Conservation (phyloP, 2,113 vertebrate species). For the Sinosuthora webbiana region DNA sequence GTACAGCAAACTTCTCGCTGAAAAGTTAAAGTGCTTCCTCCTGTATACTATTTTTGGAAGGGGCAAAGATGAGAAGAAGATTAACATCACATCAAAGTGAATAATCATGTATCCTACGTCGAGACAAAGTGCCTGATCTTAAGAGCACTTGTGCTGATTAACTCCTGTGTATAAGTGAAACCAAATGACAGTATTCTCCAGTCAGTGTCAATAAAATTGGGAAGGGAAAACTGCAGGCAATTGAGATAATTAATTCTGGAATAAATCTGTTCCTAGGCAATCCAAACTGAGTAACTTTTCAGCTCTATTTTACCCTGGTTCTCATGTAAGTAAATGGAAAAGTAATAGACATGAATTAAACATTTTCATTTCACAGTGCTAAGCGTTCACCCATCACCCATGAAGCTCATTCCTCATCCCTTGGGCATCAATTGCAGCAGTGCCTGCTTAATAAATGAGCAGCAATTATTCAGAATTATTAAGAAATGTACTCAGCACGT, state of each 20-base stretch:
- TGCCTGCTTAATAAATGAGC: not conserved
- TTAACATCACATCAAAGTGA: not conserved
- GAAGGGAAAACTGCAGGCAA: not conserved
- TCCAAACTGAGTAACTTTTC: not conserved
- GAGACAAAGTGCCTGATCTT: not conserved
- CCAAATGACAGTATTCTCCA: not conserved
- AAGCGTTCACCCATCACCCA: not conserved
- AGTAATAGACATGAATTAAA: constrained; percentile 10
- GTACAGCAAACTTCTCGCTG: not conserved
- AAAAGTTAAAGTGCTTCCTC: not conserved
- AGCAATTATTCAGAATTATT: not conserved
- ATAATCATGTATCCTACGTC: not conserved
- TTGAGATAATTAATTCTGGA: not conserved
- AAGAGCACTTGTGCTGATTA: constrained; percentile 19
- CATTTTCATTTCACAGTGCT: not conserved
- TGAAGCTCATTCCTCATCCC: not conserved
- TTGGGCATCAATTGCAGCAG: not conserved
- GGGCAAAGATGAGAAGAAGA: not conserved
- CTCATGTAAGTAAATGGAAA: not conserved
- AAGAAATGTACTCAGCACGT: not conserved
- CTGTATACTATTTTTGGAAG: not conserved
- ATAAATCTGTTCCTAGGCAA: not conserved
- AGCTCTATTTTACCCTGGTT: not conserved
- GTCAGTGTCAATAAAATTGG: not conserved
- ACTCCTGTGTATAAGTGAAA: not conserved